Base-by-base conservation (phyloP, 2,113 vertebrate genomes). In the Sander lucioperca region DNA sequence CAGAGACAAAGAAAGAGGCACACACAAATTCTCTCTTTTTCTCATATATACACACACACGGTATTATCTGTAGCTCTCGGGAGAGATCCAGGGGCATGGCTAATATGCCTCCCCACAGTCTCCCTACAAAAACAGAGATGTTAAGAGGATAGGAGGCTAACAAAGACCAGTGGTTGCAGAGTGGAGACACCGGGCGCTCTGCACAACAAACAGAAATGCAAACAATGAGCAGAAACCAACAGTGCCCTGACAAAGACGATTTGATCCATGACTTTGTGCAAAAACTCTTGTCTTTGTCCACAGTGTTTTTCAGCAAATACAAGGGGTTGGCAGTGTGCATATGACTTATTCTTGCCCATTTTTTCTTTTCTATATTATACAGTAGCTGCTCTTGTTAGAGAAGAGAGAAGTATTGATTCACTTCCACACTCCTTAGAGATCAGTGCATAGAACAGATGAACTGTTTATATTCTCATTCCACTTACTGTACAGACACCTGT, bases 121-220 rank as follows among this genome's bases (percentile, higher is more conserved):
- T 77, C n/a, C 65, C 53, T 43, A 53, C 66, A 65, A 77, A 89
- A 80, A 82, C 65, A 79, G 65, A 84, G 77, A 86, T 87, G 73
- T 82, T 84, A 76, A 80, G 75, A 75, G 77, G 89, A 91, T 89
- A 85, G 74, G 71, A 77, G 72, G 43, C 86, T 67, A 87, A 88
- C 80, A 89, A 86, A 89, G 77, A 85, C 21, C 69, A 66, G 56
- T 11, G 36, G 63, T 57, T 68, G 70, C 73, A 69, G 79, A 88
- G 77, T 2, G 23, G 39, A 82, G 68, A 66, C 67, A 68, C 43
- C 27, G 19, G 74, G 68, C 59, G 65, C 45, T 27, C 45, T 51
- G 33, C 54, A 27, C 73, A 72, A 69, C 65, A 81, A 85, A 86
- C 74, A 54, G 6, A 59, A 47, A 85, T 19, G 62, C 74, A 88